Percentiles rank a stretch among this genome's conserved stretches.
Evolutionary conservation across 1,140 invertebrate species (phyloP).

Genomic region (Leptopilina boulardi): DNA sequence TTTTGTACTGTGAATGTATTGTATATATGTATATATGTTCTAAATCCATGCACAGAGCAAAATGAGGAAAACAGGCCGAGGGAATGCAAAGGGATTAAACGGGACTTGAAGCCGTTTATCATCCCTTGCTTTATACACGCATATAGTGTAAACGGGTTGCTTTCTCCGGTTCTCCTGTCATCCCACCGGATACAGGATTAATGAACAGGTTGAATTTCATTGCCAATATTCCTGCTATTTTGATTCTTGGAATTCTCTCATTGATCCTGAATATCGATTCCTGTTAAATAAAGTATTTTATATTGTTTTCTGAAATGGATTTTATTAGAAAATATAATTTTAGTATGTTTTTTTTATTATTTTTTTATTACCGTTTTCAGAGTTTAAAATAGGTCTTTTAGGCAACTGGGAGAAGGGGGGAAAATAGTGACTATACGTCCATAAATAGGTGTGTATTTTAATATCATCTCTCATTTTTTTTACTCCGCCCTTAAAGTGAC

Average conservation of each 20-base stretch:
- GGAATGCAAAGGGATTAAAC: constrained; percentile 27
- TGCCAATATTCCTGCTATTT: neutral
- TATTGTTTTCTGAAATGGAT: no score
- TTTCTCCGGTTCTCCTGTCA: constrained; percentile 6
- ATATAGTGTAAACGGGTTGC: constrained; percentile 15
- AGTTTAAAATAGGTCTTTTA: no score
- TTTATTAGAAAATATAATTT: no score
- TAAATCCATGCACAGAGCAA: neutral
- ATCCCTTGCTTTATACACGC: constrained; percentile 10
- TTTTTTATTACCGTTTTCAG: no score
- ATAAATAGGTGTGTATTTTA: no score
- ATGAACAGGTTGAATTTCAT: constrained; percentile 28
- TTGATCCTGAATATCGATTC: neutral
- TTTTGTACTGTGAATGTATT: neutral
- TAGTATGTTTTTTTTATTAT: no score
- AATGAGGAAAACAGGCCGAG: constrained; percentile 16
- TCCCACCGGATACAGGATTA: constrained; percentile 21
- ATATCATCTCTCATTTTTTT: no score
- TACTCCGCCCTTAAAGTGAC: no score
- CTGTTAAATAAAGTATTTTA: neutral
- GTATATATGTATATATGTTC: no score
- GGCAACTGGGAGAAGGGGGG: no score
- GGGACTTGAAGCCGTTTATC: constrained; percentile 29
- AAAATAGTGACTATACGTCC: no score
- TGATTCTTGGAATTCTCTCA: neutral